phyloP scores from a whole-genome alignment of 2,888 invertebrate genomes.

The Halocaridina rubra region DNA sequence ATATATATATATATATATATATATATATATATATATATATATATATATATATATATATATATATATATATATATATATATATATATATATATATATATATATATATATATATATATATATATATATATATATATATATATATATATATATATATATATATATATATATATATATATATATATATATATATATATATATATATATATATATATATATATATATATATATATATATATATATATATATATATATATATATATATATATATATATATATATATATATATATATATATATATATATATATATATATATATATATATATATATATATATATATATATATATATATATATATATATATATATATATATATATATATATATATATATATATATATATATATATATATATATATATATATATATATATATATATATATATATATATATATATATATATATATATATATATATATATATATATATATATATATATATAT shows the following conservation, averaged over 20 bases:
- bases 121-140: background rate
- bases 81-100: background rate
- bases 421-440: background rate
- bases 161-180: conserved; percentile 4
- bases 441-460: background rate
- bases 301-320: background rate
- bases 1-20: background rate
- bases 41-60: background rate
- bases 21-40: background rate
- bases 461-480: background rate
- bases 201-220: background rate
- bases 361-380: background rate
- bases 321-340: conserved; percentile 4
- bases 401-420: background rate
- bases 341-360: background rate
- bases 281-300: conserved; percentile 1
- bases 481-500: background rate
- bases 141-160: conserved; percentile 4
- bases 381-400: background rate
- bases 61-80: background rate
- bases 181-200: conserved; percentile 14
- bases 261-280: conserved; percentile 10
- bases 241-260: conserved; percentile 14
- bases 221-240: background rate
- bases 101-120: background rate